Conservation (phyloP, 2,797 vertebrate species). For the Hemitrygon akajei region DNA sequence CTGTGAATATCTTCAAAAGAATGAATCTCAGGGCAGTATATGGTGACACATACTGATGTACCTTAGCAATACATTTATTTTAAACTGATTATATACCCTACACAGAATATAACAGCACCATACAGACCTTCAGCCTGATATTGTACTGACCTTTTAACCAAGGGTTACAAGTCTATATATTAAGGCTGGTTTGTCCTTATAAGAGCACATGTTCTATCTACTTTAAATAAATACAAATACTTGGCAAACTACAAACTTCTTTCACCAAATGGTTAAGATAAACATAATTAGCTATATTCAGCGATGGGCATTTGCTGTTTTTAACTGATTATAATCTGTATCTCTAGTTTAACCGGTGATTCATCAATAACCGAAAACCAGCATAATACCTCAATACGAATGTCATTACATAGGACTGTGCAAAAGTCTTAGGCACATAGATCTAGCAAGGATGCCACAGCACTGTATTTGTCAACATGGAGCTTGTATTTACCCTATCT, state of each 20-base stretch:
- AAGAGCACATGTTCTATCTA: neutral
- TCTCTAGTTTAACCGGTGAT: neutral
- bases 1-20: too few species aligned
- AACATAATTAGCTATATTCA: neutral
- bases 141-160: too few species aligned
- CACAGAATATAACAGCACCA: too few species aligned
- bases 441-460: too few species aligned
- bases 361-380: neutral
- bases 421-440: too few species aligned
- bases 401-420: too few species aligned
- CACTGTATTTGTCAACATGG: too few species aligned
- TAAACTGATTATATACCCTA: neutral
- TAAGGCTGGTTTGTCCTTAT: neutral
- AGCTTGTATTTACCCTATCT: too few species aligned
- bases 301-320: neutral
- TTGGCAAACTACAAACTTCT: neutral
- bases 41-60: too few species aligned
- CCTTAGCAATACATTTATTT: too few species aligned
- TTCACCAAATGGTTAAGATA: neutral
- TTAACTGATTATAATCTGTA: neutral
- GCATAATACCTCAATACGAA: neutral
- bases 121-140: too few species aligned
- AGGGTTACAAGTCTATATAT: neutral
- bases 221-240: neutral
- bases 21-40: too few species aligned